These are phyloP conservation scores for Ciconia maguari DNA, from an alignment of 2,113 vertebrate genomes.

Conservation along the genomic window DNA sequence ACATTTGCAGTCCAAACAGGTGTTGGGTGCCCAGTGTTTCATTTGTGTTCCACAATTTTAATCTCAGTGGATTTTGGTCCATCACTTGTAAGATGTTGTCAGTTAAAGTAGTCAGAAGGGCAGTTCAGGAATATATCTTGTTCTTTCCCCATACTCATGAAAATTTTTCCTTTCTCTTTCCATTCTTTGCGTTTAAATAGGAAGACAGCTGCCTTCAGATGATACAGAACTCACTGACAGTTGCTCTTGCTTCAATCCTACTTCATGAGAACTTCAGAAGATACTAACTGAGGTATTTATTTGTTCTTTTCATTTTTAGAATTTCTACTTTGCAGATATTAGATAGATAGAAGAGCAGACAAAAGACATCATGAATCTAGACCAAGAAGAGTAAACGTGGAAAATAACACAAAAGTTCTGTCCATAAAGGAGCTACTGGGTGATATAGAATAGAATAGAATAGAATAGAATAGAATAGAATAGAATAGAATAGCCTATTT, in stretches of 20 bases:
- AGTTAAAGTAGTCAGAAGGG: not conserved
- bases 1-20: not conserved
- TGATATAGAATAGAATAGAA: not conserved
- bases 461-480: too few species aligned
- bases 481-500: not conserved
- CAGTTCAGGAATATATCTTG: not conserved
- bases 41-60: not conserved
- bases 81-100: not conserved
- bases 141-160: not conserved
- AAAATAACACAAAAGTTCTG: not conserved
- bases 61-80: not conserved
- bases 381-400: not conserved
- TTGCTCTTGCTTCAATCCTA: not conserved
- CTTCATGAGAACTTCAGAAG: constrained; percentile 51
- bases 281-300: constrained; percentile 56
- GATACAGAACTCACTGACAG: not conserved
- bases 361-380: not conserved
- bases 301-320: not conserved
- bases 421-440: not conserved
- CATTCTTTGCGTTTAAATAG: constrained; percentile 1
- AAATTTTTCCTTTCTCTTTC: not conserved
- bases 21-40: not conserved
- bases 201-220: constrained; percentile 41
- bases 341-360: not conserved
- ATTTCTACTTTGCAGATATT: not conserved